Conservation (phyloP, 1,140 invertebrate species). For the Tetramorium parvispinum region DNA sequence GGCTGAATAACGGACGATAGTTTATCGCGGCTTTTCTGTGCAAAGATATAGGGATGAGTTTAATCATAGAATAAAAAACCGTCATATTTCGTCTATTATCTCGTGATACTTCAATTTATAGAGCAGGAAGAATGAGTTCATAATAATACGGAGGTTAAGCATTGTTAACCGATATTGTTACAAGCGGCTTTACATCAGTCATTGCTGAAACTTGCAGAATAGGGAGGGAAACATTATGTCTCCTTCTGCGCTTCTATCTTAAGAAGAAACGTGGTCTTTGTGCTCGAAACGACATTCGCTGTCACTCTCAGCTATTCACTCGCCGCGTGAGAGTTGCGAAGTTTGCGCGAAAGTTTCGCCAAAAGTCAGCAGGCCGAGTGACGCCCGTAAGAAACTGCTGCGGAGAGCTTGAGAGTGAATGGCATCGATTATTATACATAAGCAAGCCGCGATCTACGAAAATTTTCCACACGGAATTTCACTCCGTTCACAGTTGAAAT, state of each 20-base stretch:
- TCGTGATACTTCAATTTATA: background rate
- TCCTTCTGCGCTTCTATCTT: conserved; percentile 58
- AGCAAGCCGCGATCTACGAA: conserved; percentile 19
- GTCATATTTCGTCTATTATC: background rate
- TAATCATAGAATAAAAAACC: background rate
- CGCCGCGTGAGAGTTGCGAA: conserved; percentile 30
- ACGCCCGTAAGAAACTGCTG: conserved; percentile 64
- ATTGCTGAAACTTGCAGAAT: conserved; percentile 22
- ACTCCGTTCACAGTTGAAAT: background rate
- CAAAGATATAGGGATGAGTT: background rate
- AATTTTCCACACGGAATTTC: conserved; percentile 43
- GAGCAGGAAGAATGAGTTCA: background rate
- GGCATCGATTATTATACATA: conserved; percentile 60
- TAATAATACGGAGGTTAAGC: conserved; percentile 26
- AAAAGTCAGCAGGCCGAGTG: conserved; percentile 63
- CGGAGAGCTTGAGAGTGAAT: conserved; percentile 18
- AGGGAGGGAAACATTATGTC: conserved; percentile 49
- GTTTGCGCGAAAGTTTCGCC: conserved; percentile 61
- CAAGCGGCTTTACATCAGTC: conserved; percentile 46
- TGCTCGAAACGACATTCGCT: conserved; percentile 62
- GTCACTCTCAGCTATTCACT: conserved; percentile 64
- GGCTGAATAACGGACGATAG: background rate
- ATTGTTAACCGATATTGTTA: conserved; percentile 51
- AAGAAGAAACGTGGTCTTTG: conserved; percentile 62
- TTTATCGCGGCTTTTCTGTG: background rate